Percentiles rank a stretch among this genome's conserved stretches.
These are phyloP conservation scores for Eupeodes latifasciatus DNA, from an alignment of 2,888 invertebrate genomes.

Conservation along the genomic window DNA sequence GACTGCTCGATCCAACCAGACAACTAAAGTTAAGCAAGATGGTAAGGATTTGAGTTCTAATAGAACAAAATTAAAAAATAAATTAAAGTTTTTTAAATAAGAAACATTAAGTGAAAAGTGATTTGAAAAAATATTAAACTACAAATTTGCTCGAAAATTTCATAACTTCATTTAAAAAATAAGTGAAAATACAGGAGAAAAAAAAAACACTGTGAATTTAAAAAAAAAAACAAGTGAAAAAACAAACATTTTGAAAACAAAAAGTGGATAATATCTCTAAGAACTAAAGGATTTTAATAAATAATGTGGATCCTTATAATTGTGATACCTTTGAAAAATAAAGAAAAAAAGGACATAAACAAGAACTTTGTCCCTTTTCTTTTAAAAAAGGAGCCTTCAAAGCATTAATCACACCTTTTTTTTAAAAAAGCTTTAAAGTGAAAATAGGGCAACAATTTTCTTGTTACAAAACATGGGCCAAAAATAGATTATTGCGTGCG, in stretches of 20 bases:
- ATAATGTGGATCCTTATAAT: neutral
- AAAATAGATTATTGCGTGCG: conserved; percentile 60
- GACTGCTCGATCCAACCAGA: conserved; percentile 84
- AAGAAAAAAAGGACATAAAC: neutral
- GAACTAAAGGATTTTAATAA: neutral
- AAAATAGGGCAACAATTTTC: conserved; percentile 4
- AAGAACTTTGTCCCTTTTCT: neutral
- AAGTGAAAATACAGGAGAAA: conserved; percentile 11
- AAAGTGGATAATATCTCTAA: conserved; percentile 47
- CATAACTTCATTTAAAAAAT: neutral
- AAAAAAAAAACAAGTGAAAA: neutral
- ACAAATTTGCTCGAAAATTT: conserved; percentile 52
- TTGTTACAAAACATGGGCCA: neutral
- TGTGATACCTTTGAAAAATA: neutral
- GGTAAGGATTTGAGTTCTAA: conserved; percentile 81
- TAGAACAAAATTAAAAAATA: conserved; percentile 7
- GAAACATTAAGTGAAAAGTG: conserved; percentile 68
- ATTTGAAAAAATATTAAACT: neutral
- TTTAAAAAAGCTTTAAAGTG: neutral
- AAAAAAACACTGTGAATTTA: conserved; percentile 3
- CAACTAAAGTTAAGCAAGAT: conserved; percentile 83
- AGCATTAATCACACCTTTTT: neutral
- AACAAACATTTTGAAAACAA: neutral
- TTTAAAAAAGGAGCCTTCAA: neutral
- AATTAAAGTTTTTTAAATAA: conserved; percentile 67